Base-by-base conservation (phyloP, 2,113 vertebrate species). In the Recurvirostra avosetta region DNA sequence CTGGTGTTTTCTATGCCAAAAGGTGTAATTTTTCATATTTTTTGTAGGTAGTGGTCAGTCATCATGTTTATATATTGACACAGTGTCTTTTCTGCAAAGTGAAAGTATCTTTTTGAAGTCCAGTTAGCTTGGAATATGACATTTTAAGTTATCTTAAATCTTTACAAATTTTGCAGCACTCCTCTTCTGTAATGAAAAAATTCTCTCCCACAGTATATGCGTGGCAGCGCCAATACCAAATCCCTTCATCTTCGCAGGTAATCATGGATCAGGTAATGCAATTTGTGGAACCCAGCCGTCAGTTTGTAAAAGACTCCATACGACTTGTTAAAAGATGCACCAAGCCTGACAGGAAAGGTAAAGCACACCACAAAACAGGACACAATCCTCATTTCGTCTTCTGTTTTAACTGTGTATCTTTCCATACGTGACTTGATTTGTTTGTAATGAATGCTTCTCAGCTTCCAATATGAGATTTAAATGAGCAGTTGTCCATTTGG, bases 291-390 rank as follows among this genome's bases (percentile, higher is more conserved):
- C 99, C 99, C 61, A 99, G 99, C 65, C 98, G 99, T 76, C 99
- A 99, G 90, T 99, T 99, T 91, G 99, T 99, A 63, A 99, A 99
- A 93, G 99, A 99, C 87, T 99, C 99, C 4, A 99, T 99, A 89
- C 98, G 99, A n/a, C 99, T 99, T 23, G 99, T 99, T 13, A 99
- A 99, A 91, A 99, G 99, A 91, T 99, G 99, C 88, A 99, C 99
- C 29, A 99, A 99, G 92, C 99, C 99, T n/a, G 99, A 99, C 92
- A 98, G 99, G 88, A 99, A 99, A 99, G 99, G 99, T 99, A 98
- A 89, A 67, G 18, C 61, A 45, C 52, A 11, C 18, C n/a, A 3
- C 4, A 29, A 32, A 56, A 8, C 30, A 62, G 36, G 30, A n/a
- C 21, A 11, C n/a, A 15, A 2, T 9, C 27, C 15, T 65, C 10